Evolutionary conservation across 2,113 vertebrate species (phyloP), one percentile per base, ranked within the genome.

Genomic region (Aptenodytes forsteri): DNA sequence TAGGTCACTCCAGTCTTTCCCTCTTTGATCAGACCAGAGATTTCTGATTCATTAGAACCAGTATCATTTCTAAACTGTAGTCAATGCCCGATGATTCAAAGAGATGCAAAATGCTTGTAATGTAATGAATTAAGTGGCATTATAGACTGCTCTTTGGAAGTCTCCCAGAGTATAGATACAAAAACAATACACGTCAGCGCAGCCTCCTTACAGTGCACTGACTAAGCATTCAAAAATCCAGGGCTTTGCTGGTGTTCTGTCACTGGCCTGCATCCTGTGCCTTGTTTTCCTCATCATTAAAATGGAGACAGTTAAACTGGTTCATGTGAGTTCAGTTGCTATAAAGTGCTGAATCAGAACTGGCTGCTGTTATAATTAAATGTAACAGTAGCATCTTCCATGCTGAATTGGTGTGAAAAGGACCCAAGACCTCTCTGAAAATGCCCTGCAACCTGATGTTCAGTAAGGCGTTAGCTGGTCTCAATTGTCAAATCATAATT

Each of bases 181-280:
- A 87, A 83, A 21, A 1, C 36, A 59, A 69, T 6, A 78, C 16
- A 16, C 1, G 0, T 2, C 11, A 61, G 55, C 4, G 2, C 34
- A 75, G 13, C 9, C 13, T 83, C 22, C 64, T 87, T 83, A 52
- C 10, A 34, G 54, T 12, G 29, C 26, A 59, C 26, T 81, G 75
- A 29, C 55, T 36, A 62, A 87, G 42, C 34, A 87, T 42, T 58
- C 10, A 22, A 26, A 79, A 75, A 52, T 14, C 26, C 26, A 44
- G 27, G 50, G 20, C 38, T 81, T 66, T 76, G 54, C 40, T 4
- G 1, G 13, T 61, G n/a, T 5, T 47, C 38, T 73, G 27, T 62
- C 59, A n/a, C 23, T 42, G 21, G 32, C 38, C 58, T 86, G 46
- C 11, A 61, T 32, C 27, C 5, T 71, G 10, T 54, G 10, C 47